Percentiles rank a stretch among this genome's conserved stretches.
These are phyloP conservation scores for Cosmia pyralina DNA, from an alignment of 2,888 invertebrate genomes.

Conservation along the genomic window DNA sequence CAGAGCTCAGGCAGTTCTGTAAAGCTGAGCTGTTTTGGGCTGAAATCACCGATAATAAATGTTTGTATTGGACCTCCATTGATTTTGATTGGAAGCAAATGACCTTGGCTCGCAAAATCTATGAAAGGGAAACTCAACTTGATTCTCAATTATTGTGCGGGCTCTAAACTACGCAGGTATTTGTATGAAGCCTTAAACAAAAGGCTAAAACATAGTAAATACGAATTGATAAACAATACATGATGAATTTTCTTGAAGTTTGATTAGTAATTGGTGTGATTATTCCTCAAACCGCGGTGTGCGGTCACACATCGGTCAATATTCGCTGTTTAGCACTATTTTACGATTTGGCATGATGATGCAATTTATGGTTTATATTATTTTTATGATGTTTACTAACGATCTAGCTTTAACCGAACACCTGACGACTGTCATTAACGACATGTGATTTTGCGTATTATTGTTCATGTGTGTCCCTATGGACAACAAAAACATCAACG, in stretches of 20 bases:
- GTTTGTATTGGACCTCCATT: not conserved
- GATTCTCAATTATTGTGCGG: slow-evolving; percentile 10
- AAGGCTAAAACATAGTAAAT: slow-evolving; percentile 15
- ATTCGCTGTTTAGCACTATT: slow-evolving; percentile 14
- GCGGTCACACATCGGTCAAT: slow-evolving; percentile 28
- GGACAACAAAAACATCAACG: no score
- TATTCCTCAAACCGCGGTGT: slow-evolving; percentile 11
- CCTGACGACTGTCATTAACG: slow-evolving; percentile 23
- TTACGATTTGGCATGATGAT: slow-evolving; percentile 37
- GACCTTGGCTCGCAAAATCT: slow-evolving; percentile 18
- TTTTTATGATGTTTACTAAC: slow-evolving; percentile 9
- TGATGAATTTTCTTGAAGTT: slow-evolving; percentile 21
- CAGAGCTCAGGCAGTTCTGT: no score
- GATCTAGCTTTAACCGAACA: slow-evolving; percentile 6
- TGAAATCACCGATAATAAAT: no score
- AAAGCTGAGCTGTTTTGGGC: no score
- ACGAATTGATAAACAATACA: slow-evolving; percentile 32
- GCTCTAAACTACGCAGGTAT: slow-evolving; percentile 9
- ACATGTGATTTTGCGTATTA: no score
- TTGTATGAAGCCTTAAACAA: slow-evolving; percentile 47
- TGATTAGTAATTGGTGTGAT: slow-evolving; percentile 11
- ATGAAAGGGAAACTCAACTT: slow-evolving; percentile 16
- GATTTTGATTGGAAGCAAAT: not conserved
- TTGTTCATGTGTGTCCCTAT: no score
- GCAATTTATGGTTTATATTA: slow-evolving; percentile 16